Base-by-base conservation (phyloP, 2,888 invertebrate species). In the Drosophila pseudotakahashii region DNA sequence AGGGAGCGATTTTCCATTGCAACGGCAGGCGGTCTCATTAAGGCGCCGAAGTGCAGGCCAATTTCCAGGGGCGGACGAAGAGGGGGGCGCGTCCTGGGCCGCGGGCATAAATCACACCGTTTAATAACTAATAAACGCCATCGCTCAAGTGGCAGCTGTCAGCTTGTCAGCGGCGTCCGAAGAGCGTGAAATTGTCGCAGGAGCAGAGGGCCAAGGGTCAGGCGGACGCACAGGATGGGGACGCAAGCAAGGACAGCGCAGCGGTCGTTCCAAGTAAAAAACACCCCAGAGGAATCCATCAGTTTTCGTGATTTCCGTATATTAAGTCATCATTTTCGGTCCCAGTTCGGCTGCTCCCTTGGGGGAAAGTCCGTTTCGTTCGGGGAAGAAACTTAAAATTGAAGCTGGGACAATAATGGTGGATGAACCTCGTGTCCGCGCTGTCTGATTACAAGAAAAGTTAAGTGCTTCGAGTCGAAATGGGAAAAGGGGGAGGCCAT, bases 71-170 rank as follows among this genome's bases (percentile, higher is more conserved):
- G 71, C 52, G 62, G 62, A 6, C 13, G 10, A 14, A 23, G 13
- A 11, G 57, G 30, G 30, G 30, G 13, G 51, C 34, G 52, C 30
- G n/a, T 59, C 30, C 37, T 37, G 53, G 55, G 34, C 47, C 44
- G 54, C 44, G 51, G 45, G 75, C 70, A 85, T 82, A 83, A 82
- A 85, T 83, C 88, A 88, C 77, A 68, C 70, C 72, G 47, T 88
- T 83, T 83, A 83, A 85, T 83, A 83, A 83, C 88, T 83, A 83
- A 83, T 88, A 88, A 83, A 76, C 86, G 85, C 62, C 61, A 54
- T 75, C 71, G 58, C 63, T 68, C 90, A 91, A 91, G 89, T 91
- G 89, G 82, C 91, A 91, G 90, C 91, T 91, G 91, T 90, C 91
- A 89, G 74, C 79, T 86, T 84, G 84, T 79, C 83, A 81, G 78